Evolutionary conservation across 2,888 invertebrate genomes (phyloP), one percentile per base, ranked within the genome.

Genomic region (Lumbricus terrestris): DNA sequence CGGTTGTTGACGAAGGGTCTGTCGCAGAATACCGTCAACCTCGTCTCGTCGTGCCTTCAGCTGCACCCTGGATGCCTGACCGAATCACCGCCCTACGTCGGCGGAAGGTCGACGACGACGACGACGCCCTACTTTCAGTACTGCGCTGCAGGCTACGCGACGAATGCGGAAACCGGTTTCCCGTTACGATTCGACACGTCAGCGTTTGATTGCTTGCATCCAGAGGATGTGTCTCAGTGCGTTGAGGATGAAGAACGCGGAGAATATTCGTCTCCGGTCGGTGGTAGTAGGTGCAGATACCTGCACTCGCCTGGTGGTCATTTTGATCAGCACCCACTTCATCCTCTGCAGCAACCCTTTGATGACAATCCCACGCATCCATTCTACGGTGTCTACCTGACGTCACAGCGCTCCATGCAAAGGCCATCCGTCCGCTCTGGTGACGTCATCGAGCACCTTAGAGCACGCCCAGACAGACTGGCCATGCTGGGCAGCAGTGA

Each of bases 11-110:
- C 96, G 47, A 94, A 95, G 91, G 96, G 96, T 82, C 94, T 97
- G 90, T 96, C 96, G 85, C 96, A 96, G 94, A 96, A 96, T 38
- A 97, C 97, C 0, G 96, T 96, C 90, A 96, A 96, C 94, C 94
- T 96, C 91, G 95, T 97, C 82, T 95, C 95, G 11, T 95, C 94
- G 6, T 94, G 93, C 88, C 92, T 95, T 47, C 94, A 94, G 91
- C 92, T 95, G 20, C 95, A 95, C 90, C 94, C 95, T 0, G 92
- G 95, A 89, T 94, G 94, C 0, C 91, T 95, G 29, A 92, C 69
- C n/a, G n/a, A 69, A 69, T 69, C 69, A n/a, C 69, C 69, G 0
- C n/a, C 8, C n/a, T 29, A 69, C 69, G 69, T 13, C n/a, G 11
- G 69, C n/a, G n/a, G 69, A n/a, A n/a, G n/a, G n/a, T n/a, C n/a